Conservation (phyloP, 2,113 vertebrate species). For the Aplodontia rufa region DNA sequence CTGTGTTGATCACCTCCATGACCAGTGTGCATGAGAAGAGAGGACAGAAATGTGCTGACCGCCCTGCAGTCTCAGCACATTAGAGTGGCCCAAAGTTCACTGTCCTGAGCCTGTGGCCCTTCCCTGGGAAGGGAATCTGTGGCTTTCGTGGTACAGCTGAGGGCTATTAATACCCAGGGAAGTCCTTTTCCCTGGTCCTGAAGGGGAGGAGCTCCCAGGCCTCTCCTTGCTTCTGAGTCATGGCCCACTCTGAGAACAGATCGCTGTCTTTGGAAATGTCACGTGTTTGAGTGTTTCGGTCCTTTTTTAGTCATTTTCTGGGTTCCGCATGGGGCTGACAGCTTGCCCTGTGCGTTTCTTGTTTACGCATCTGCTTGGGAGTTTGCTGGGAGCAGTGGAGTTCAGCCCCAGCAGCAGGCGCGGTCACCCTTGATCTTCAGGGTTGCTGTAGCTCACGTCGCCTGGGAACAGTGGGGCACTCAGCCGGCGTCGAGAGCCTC, state of each 20-base stretch:
- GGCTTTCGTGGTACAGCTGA: conserved; percentile 53
- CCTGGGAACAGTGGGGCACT: background rate
- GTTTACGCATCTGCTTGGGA: background rate
- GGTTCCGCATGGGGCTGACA: background rate
- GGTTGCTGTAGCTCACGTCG: rapidly evolving
- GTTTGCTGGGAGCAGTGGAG: background rate
- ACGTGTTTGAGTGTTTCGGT: background rate
- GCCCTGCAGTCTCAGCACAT: background rate
- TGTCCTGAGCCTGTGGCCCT: background rate
- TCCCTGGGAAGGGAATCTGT: conserved; percentile 39
- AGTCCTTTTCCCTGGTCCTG: background rate
- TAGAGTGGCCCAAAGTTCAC: background rate
- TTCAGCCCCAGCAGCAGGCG: background rate
- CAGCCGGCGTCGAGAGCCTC: background rate
- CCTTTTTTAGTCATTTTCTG: conserved; percentile 57
- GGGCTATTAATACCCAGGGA: conserved; percentile 53
- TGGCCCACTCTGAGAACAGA: background rate
- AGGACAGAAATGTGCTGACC: background rate
- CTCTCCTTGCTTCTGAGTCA: background rate
- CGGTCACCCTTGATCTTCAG: rapidly evolving
- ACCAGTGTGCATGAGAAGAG: background rate
- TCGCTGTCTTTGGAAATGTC: background rate
- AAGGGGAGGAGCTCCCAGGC: background rate
- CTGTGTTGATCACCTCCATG: background rate
- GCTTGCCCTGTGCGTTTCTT: background rate